Evolutionary conservation across 2,888 invertebrate genomes (phyloP).

Genomic region (Protonemura montana): DNA sequence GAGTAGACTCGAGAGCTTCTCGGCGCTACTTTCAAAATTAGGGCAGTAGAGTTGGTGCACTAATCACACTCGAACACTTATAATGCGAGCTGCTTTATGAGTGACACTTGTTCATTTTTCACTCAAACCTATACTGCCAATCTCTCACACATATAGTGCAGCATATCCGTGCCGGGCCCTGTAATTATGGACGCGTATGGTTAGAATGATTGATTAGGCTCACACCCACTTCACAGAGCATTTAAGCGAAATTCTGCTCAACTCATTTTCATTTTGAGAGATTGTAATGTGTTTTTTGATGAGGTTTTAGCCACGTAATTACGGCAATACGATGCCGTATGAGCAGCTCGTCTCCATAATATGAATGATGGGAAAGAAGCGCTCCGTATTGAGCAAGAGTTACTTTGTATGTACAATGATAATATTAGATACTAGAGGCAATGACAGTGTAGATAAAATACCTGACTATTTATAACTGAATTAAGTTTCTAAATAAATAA

Average conservation of each 20-base stretch:
- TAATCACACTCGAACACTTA: not conserved
- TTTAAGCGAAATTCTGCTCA: conserved; percentile 18
- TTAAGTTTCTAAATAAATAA: not conserved
- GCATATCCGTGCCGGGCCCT: not conserved
- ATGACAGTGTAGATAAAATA: not conserved
- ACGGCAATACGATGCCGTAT: not conserved
- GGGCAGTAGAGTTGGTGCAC: not conserved
- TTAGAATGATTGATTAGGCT: conserved; percentile 19
- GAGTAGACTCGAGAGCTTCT: no score
- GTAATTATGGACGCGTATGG: not conserved
- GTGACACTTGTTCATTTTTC: not conserved
- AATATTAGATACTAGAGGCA: not conserved
- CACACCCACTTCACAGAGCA: conserved; percentile 25
- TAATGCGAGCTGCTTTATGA: not conserved
- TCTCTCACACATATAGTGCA: not conserved
- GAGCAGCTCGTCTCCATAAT: not conserved
- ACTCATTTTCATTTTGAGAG: not conserved
- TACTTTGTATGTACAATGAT: not conserved
- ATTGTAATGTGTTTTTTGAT: conserved; percentile 1
- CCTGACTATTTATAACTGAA: not conserved
- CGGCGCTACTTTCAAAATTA: not conserved
- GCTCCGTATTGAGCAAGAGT: not conserved
- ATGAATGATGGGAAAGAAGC: not conserved
- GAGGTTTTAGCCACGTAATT: conserved; percentile 5
- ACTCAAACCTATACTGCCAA: not conserved